Base-by-base conservation (phyloP, 2,797 vertebrate species). In the Muscicapa striata region DNA sequence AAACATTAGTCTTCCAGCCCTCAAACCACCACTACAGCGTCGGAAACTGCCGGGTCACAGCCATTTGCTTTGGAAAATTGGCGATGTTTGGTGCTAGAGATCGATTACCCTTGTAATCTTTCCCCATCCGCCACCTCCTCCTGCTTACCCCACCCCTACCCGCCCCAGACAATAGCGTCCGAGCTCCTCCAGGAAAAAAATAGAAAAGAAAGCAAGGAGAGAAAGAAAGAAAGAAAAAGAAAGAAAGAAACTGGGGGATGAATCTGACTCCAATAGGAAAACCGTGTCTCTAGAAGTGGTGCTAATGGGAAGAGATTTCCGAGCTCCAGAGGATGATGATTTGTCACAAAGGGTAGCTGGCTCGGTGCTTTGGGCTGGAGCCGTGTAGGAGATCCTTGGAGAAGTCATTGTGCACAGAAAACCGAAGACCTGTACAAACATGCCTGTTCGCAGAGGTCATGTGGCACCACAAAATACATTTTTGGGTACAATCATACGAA, bases 381-480 rank as follows among this genome's bases (percentile, higher is more conserved):
- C 98, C 58, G 96, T 89, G 93, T 95, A 97, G 93, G 98, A 98
- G 97, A 97, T 96, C 96, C 93, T 97, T 97, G 96, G 96, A 97
- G 96, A 97, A 97, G 95, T 98, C 97, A 74, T 96, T 92, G 96
- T 98, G 98, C 95, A 92, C 95, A 87, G 88, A 87, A 95, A 95
- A 96, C 95, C 95, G 97, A 96, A 98, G 95, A 97, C 88, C 95
- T 46, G 93, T 92, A 82, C 93, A 98, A 99, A 97, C 98, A 99
- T 99, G 99, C 99, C 99, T 97, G 99, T 99, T 46, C 98, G 99
- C 98, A 99, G 99, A 98, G 99, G 99, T 97, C 99, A 99, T 98
- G 99, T 99, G 98, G 99, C 99, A 97, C 99, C 99, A 77, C 99
- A 99, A 90, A 99, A 99, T 97, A 99, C 99, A 43, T 99, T 99